These are phyloP conservation scores for Acrocephalus kingi DNA, from an alignment of 2,113 vertebrate species.

Conservation along the genomic window DNA sequence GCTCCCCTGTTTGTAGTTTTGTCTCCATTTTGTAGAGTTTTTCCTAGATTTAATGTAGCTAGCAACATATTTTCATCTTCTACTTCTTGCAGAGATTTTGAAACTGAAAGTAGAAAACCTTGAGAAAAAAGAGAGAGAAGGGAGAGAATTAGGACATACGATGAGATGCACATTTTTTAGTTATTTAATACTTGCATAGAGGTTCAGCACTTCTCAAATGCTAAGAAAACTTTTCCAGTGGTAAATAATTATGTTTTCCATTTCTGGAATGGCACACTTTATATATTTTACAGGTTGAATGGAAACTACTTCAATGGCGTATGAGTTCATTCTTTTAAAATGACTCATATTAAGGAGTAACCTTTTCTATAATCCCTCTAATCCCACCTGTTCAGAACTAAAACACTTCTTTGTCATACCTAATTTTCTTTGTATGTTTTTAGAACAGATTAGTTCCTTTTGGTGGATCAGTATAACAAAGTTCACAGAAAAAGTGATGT, in stretches of 20 bases:
- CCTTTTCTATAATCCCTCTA: conserved; percentile 63
- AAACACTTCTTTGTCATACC: conserved; percentile 29
- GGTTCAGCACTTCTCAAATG: neutral
- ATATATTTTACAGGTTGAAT: conserved; percentile 75
- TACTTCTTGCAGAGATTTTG: conserved; percentile 72
- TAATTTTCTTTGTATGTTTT: conserved; percentile 44
- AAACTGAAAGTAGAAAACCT: conserved; percentile 72
- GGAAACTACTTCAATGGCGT: conserved; percentile 65
- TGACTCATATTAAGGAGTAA: conserved; percentile 42
- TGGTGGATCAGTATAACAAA: conserved; percentile 32
- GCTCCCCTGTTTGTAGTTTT: conserved; percentile 33
- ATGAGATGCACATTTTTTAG: conserved; percentile 73
- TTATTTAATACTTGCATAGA: neutral
- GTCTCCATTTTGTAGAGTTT: conserved; percentile 69
- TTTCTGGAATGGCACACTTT: conserved; percentile 31
- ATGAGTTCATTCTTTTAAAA: conserved; percentile 42
- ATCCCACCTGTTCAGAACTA: conserved; percentile 55
- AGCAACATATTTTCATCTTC: conserved; percentile 73
- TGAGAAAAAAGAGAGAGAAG: conserved; percentile 84
- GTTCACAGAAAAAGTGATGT: conserved; percentile 4
- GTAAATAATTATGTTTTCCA: neutral
- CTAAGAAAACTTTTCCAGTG: conserved; percentile 18
- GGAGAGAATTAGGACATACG: conserved; percentile 73
- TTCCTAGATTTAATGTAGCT: conserved; percentile 69
- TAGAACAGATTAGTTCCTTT: conserved; percentile 62